phyloP scores from a whole-genome alignment of 2,797 vertebrate genomes.

The Ctenosaura bakeri region DNA sequence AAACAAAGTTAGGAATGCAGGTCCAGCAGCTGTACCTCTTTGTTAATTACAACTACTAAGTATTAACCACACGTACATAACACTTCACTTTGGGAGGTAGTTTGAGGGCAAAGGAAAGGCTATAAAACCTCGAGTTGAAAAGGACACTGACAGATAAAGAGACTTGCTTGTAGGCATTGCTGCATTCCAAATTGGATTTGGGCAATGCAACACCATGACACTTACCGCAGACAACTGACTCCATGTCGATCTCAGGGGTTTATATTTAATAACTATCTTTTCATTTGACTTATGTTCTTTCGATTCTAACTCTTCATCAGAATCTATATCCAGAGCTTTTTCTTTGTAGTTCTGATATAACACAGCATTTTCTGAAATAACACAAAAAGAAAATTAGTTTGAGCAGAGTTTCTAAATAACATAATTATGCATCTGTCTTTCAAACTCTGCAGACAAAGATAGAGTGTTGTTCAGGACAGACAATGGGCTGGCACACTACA shows the following conservation, averaged over 20 bases:
- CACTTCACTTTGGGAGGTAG: neutral
- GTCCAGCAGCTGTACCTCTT: neutral
- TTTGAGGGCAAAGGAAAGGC: neutral
- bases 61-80: constrained; percentile 1
- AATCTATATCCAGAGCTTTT: constrained; percentile 95
- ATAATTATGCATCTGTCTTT: constrained; percentile 33
- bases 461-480: constrained; percentile 57
- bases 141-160: constrained; percentile 5
- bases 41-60: neutral
- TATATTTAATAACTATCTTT: constrained; percentile 88
- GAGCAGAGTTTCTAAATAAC: constrained; percentile 27
- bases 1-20: neutral
- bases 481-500: constrained; percentile 58
- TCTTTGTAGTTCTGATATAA: constrained; percentile 98
- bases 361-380: constrained; percentile 90
- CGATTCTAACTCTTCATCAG: constrained; percentile 91
- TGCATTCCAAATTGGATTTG: constrained; percentile 17
- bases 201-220: constrained; percentile 38
- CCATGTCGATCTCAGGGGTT: constrained; percentile 92
- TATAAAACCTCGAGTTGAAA: constrained; percentile 43
- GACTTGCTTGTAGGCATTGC: neutral
- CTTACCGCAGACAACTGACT: constrained; percentile 94
- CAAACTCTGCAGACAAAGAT: constrained; percentile 58
- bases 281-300: constrained; percentile 84
- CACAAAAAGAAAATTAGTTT: constrained; percentile 50